Base-by-base conservation (phyloP, 2,888 invertebrate genomes). In the Drosophila infuscata region DNA sequence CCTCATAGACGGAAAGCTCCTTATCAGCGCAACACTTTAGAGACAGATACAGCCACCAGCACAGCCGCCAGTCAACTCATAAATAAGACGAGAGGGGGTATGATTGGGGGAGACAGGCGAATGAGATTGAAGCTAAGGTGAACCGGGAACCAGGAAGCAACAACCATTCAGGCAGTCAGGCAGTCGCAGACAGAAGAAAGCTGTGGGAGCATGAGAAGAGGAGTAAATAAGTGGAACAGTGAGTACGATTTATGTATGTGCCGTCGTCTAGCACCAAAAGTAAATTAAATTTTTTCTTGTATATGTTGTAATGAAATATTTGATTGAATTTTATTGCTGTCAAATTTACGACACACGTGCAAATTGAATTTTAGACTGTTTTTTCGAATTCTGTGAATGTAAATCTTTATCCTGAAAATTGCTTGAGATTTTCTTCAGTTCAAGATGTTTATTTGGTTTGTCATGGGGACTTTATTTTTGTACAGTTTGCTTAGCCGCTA, bases 241-340 rank as follows among this genome's bases (percentile, higher is more conserved):
- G 58, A 36, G 66, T 62, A 62, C 69, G 69, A 81, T 79, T 89
- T 84, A 84, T 84, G 89, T 70, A 48, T 77, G 75, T 56, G 56
- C 56, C 25, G 83, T 71, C 86, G 69, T 69, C 70, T 78, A 87
- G 72, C 71, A 73, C 63, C 78, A 57, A 71, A 89, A 82, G 85
- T 89, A 89, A 84, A 84, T 84, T 84, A 88, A 72, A 88, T 87
- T 88, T 87, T 88, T 87, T 87, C 87, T 38, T 29, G 71, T 89
- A 74, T 77, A 65, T 83, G 60, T 81, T 81, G 71, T 66, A 77
- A 69, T 81, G 81, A 79, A 79, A 79, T 81, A 79, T 81, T 73
- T 79, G 81, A 79, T 79, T 81, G 66, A 77, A 81, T 79, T 77
- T 79, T 81, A 79, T 79, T 67, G 73, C 78, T 66, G 69, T 77